phyloP scores from a whole-genome alignment of 2,888 invertebrate species.

The Volucella inanis region DNA sequence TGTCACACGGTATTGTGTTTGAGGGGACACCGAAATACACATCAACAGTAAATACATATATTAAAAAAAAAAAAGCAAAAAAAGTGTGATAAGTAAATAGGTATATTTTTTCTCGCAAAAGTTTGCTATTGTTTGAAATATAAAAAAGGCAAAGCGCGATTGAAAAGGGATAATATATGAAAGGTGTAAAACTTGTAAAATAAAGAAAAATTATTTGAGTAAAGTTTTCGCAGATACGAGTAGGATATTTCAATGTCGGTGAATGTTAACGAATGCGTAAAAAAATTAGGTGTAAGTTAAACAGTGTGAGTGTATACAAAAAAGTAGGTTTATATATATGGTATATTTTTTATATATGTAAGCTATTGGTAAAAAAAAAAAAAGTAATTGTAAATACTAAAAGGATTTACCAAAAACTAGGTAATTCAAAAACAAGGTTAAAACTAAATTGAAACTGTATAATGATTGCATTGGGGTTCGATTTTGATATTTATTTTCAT shows the following conservation, averaged over 20 bases:
- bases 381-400: slow-evolving; percentile 16
- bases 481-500: slow-evolving; percentile 23
- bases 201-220: slow-evolving; percentile 29
- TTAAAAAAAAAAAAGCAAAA: slow-evolving; percentile 27
- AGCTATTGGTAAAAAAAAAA: slow-evolving; percentile 43
- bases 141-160: slow-evolving; percentile 54
- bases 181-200: slow-evolving; percentile 28
- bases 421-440: slow-evolving; percentile 25
- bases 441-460: slow-evolving; percentile 38
- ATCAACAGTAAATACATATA: slow-evolving; percentile 23
- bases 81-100: slow-evolving; percentile 2
- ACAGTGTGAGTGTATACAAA: slow-evolving; percentile 52
- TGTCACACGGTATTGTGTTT: slow-evolving; percentile 10
- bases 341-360: slow-evolving; percentile 19
- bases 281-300: slow-evolving; percentile 40
- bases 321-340: background rate
- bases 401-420: slow-evolving; percentile 35
- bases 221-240: slow-evolving; percentile 22
- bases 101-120: slow-evolving; percentile 35
- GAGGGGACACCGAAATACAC: slow-evolving; percentile 21
- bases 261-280: slow-evolving; percentile 58
- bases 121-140: slow-evolving; percentile 42
- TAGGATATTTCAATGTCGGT: slow-evolving; percentile 19
- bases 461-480: slow-evolving; percentile 69
- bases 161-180: slow-evolving; percentile 40